Evolutionary conservation across 2,113 vertebrate genomes (phyloP).

Genomic region (Geococcyx californianus): DNA sequence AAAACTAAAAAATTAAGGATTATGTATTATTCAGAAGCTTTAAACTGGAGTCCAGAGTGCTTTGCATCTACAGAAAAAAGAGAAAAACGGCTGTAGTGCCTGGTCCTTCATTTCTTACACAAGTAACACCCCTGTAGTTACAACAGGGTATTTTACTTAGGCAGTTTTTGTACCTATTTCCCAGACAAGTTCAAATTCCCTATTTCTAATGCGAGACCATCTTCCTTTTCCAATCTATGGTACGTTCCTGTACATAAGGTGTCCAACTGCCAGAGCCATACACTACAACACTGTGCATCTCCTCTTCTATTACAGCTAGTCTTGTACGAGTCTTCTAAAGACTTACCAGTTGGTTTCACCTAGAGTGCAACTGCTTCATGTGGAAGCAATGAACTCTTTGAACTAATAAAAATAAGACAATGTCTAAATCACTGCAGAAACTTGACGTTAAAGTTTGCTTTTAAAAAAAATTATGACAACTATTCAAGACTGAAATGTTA

Average conservation of each 20-base stretch:
- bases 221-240: background rate
- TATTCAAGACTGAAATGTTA: too few relatives aligned
- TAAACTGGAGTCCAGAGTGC: background rate
- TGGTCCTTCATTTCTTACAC: background rate
- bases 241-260: background rate
- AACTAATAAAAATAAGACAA: background rate
- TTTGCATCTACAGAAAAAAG: background rate
- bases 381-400: background rate
- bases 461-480: background rate
- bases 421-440: background rate
- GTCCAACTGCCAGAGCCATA: background rate
- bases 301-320: background rate
- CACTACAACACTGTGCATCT: too few relatives aligned
- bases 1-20: background rate
- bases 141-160: background rate
- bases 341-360: background rate
- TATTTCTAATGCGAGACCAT: background rate
- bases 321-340: background rate
- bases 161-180: background rate
- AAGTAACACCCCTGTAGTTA: background rate
- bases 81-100: background rate
- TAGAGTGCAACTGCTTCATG: background rate
- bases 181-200: background rate
- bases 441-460: background rate
- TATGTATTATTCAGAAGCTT: background rate